phyloP scores from a whole-genome alignment of 1,140 invertebrate species.

The Octopus sinensis region DNA sequence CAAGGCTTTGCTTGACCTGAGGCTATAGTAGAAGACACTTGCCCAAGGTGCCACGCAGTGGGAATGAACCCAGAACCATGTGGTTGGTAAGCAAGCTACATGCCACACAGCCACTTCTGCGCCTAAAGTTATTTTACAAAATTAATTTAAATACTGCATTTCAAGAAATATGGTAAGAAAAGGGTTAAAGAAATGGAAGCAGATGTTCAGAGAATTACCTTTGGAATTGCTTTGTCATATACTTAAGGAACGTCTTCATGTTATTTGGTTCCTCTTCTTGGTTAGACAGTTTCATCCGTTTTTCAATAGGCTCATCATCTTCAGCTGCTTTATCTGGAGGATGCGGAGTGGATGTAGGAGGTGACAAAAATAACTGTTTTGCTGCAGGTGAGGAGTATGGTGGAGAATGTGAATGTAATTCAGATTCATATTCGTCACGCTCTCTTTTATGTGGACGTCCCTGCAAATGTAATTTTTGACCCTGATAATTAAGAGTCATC shows the following conservation, averaged over 20 bases:
- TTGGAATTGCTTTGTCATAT: conserved; percentile 13
- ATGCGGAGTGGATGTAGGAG: background rate
- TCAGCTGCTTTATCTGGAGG: background rate
- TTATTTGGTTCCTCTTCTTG: background rate
- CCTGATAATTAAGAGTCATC: too few species aligned
- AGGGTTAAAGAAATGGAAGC: too few species aligned
- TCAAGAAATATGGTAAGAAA: too few species aligned
- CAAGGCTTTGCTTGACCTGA: too few species aligned
- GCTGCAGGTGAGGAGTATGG: background rate
- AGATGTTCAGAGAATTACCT: conserved; percentile 19
- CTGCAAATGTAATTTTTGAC: background rate
- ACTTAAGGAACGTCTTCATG: conserved; percentile 9
- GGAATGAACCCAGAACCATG: too few species aligned
- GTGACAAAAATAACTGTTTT: background rate
- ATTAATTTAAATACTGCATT: too few species aligned
- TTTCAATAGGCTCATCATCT: background rate
- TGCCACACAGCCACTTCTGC: too few species aligned
- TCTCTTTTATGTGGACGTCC: background rate
- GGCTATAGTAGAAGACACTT: too few species aligned
- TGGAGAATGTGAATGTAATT: background rate
- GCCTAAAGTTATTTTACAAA: too few species aligned
- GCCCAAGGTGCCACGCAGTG: too few species aligned
- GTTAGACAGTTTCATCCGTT: background rate
- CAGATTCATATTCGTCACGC: conserved; percentile 12
- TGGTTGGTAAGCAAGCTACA: too few species aligned